phyloP scores from a whole-genome alignment of 2,888 invertebrate genomes.

The Acrocyrtus sp. region DNA sequence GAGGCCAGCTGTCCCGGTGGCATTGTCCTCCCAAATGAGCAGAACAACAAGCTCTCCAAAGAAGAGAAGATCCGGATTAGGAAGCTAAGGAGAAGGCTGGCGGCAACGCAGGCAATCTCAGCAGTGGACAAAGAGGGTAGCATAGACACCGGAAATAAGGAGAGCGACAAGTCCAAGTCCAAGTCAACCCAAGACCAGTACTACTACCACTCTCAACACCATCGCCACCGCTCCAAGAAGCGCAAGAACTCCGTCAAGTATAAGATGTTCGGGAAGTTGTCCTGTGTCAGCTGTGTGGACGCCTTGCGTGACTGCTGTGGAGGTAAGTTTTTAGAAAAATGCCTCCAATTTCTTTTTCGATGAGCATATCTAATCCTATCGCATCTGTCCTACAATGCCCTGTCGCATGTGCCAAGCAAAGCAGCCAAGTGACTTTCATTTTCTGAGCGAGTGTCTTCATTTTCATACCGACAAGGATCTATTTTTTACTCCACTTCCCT shows the following conservation, averaged over 20 bases:
- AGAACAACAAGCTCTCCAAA: slow-evolving; percentile 28
- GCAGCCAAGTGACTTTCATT: too few species aligned
- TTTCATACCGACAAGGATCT: too few species aligned
- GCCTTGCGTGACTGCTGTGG: slow-evolving; percentile 51
- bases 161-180: neutral
- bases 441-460: too few species aligned
- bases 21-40: slow-evolving; percentile 21
- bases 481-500: too few species aligned
- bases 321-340: slow-evolving; percentile 30
- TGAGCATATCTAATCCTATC: too few species aligned
- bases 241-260: slow-evolving; percentile 29
- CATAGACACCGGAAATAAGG: neutral
- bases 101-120: neutral
- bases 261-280: slow-evolving; percentile 54
- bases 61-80: slow-evolving; percentile 40
- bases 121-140: neutral
- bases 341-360: too few species aligned
- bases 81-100: slow-evolving; percentile 40
- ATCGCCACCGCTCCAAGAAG: slow-evolving; percentile 5
- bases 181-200: neutral
- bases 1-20: neutral
- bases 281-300: slow-evolving; percentile 54
- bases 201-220: neutral
- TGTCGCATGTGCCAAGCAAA: too few species aligned
- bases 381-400: too few species aligned